phyloP scores from a whole-genome alignment of 1,140 invertebrate species.

The Rhagoletis zephyria region DNA sequence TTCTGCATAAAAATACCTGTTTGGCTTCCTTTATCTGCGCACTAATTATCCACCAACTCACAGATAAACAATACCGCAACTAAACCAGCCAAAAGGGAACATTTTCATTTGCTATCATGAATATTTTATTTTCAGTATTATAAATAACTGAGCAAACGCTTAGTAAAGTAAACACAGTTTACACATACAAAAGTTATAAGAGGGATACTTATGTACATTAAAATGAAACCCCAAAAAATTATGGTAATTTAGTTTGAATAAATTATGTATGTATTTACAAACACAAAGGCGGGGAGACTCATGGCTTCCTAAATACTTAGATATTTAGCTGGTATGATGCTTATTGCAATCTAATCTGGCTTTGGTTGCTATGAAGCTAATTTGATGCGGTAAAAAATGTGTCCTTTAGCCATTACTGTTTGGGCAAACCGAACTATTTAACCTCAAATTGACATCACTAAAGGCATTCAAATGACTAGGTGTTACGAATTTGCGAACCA shows the following conservation, averaged over 20 bases:
- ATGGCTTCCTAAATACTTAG: neutral
- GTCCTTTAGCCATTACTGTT: neutral
- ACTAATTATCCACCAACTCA: constrained; percentile 14
- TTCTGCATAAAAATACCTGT: neutral
- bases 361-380: neutral
- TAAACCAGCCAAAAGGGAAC: neutral
- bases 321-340: neutral
- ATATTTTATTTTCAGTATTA: constrained; percentile 16
- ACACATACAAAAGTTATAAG: neutral
- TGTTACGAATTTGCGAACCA: too few species aligned
- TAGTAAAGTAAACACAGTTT: neutral
- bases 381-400: neutral
- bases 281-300: neutral
- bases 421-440: too few species aligned
- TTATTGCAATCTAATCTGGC: neutral
- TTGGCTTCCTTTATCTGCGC: constrained; percentile 13
- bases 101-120: constrained; percentile 36
- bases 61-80: neutral
- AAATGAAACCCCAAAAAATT: constrained; percentile 43
- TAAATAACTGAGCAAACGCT: constrained; percentile 8
- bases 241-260: constrained; percentile 37
- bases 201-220: neutral
- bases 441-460: too few species aligned
- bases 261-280: neutral
- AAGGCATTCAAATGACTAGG: too few species aligned